phyloP scores from a whole-genome alignment of 2,888 invertebrate species.

The Dascillus cervinus region DNA sequence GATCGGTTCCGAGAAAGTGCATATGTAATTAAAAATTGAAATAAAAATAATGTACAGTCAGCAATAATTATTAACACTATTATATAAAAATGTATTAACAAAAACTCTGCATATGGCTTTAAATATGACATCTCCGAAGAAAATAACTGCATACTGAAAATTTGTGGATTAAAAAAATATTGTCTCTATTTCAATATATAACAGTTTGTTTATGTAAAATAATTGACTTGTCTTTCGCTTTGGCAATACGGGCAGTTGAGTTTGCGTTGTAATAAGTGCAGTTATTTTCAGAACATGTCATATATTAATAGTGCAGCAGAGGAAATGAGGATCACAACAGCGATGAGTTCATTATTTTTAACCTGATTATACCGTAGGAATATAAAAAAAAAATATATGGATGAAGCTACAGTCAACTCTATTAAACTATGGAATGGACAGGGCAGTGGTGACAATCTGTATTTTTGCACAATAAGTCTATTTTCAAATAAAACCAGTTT shows the following conservation, averaged over 20 bases:
- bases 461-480: no score
- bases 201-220: slow-evolving; percentile 17
- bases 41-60: no score
- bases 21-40: no score
- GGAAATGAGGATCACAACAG: slow-evolving; percentile 22
- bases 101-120: slow-evolving; percentile 10
- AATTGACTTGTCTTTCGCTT: slow-evolving; percentile 21
- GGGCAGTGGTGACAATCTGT: slow-evolving; percentile 24
- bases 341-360: slow-evolving; percentile 15
- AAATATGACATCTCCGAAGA: no score
- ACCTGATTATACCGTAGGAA: slow-evolving; percentile 10
- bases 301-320: slow-evolving; percentile 11
- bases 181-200: slow-evolving; percentile 20
- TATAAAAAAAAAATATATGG: slow-evolving; percentile 16
- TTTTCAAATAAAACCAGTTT: no score
- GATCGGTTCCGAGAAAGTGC: no score
- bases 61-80: no score
- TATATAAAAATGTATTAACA: slow-evolving; percentile 9
- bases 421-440: slow-evolving; percentile 30
- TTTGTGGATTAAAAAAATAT: slow-evolving; percentile 20
- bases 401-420: slow-evolving; percentile 13
- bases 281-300: slow-evolving; percentile 8
- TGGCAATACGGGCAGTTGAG: slow-evolving; percentile 20
- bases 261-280: slow-evolving; percentile 9
- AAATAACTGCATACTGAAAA: slow-evolving; percentile 9